Evolutionary conservation across 2,888 invertebrate genomes (phyloP).

Genomic region (Philereme vetulata): DNA sequence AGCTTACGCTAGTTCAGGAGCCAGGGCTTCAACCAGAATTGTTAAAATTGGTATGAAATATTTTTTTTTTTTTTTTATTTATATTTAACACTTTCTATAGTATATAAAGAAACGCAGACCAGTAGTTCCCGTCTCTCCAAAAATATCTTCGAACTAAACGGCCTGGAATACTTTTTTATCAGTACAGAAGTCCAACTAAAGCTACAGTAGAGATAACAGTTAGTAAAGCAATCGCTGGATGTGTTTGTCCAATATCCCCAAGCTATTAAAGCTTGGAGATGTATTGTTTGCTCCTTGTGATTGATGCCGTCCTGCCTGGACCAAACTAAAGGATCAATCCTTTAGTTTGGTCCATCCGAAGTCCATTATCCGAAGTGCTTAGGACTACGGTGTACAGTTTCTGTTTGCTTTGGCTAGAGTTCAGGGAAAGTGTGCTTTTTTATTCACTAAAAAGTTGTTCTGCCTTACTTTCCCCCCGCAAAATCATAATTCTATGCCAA

Average conservation of each 20-base stretch:
- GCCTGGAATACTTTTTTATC: background rate
- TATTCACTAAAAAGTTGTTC: too few species aligned
- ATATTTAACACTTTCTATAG: too few species aligned
- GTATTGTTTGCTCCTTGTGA: slow-evolving; percentile 63
- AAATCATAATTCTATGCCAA: too few species aligned
- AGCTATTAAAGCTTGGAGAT: slow-evolving; percentile 59
- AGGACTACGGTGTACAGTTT: slow-evolving; percentile 40
- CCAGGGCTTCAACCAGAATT: too few species aligned
- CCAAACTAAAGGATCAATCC: slow-evolving; percentile 67
- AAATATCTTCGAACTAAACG: background rate
- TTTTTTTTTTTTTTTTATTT: too few species aligned
- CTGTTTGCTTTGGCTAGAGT: slow-evolving; percentile 39
- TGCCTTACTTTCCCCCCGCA: too few species aligned
- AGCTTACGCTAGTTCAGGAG: too few species aligned
- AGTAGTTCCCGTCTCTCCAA: background rate
- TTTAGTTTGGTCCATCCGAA: too few species aligned
- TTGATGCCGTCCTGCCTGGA: slow-evolving; percentile 58
- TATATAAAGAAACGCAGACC: too few species aligned
- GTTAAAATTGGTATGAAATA: too few species aligned
- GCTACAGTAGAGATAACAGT: slow-evolving; percentile 6
- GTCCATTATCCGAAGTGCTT: slow-evolving; percentile 50
- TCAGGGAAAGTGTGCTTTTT: slow-evolving; percentile 31
- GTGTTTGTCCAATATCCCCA: slow-evolving; percentile 61
- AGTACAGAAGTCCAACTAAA: slow-evolving; percentile 6
- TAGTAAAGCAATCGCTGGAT: slow-evolving; percentile 42